phyloP scores from a whole-genome alignment of 2,797 vertebrate species.

The Yasuhikotakia modesta region DNA sequence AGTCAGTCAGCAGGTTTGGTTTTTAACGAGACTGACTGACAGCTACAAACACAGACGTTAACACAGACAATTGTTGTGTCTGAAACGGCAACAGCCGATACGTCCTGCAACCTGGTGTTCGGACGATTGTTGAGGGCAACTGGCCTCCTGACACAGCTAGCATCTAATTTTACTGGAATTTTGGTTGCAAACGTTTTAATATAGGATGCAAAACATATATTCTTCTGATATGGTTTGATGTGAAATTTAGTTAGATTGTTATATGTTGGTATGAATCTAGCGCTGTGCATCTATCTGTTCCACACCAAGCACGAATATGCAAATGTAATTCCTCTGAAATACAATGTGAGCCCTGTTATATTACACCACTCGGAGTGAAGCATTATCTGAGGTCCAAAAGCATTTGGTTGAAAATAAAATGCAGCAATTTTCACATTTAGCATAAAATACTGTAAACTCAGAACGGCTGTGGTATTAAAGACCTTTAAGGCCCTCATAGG shows the following conservation, averaged over 20 bases:
- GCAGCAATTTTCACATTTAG: not conserved
- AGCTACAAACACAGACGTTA: constrained; percentile 7
- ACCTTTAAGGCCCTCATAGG: not conserved
- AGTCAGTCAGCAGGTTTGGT: constrained; percentile 48
- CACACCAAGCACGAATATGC: too few relatives aligned
- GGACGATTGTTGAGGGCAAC: too few relatives aligned
- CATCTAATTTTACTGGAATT: too few relatives aligned
- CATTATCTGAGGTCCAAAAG: not conserved
- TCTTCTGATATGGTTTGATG: too few relatives aligned
- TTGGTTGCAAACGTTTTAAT: too few relatives aligned
- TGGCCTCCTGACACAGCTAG: too few relatives aligned
- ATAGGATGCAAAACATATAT: too few relatives aligned
- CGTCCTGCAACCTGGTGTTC: not conserved
- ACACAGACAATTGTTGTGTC: not conserved
- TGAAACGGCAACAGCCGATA: not conserved
- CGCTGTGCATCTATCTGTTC: too few relatives aligned
- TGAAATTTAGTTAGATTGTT: too few relatives aligned
- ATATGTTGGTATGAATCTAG: too few relatives aligned
- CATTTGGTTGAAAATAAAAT: not conserved
- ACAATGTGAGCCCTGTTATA: not conserved
- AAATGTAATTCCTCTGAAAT: not conserved
- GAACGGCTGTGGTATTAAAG: not conserved
- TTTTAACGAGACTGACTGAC: constrained; percentile 54
- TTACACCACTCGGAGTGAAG: not conserved
- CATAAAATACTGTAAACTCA: not conserved